Conservation (phyloP, 2,113 vertebrate species). For the Rhipidura dahli region DNA sequence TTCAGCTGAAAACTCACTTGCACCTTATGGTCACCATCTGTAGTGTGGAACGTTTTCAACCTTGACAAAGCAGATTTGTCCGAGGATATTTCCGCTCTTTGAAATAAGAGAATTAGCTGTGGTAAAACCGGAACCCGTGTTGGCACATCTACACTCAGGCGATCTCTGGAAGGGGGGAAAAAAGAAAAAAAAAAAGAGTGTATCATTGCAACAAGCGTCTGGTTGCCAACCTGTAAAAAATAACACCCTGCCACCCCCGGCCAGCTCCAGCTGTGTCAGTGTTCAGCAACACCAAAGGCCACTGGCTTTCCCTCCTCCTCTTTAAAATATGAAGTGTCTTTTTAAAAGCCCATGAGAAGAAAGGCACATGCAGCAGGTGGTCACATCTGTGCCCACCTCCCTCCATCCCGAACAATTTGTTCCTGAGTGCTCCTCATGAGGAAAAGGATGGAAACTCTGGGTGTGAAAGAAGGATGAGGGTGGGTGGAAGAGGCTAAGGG, state of each 20-base stretch:
- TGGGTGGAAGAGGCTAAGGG: conserved; percentile 31
- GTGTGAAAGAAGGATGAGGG: conserved; percentile 19
- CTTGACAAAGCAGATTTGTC: conserved; percentile 73
- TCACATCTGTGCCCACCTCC: conserved; percentile 75
- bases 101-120: conserved; percentile 71
- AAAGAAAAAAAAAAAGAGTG: not conserved
- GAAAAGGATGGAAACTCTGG: conserved; percentile 53
- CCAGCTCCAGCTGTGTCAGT: conserved; percentile 64
- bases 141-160: conserved; percentile 67
- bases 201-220: conserved; percentile 40
- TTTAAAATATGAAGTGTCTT: conserved; percentile 62
- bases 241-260: not conserved
- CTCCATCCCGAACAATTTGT: conserved; percentile 72
- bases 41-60: conserved; percentile 71
- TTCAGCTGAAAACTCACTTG: conserved; percentile 68
- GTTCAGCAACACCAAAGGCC: conserved; percentile 65
- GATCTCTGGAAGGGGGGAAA: not conserved
- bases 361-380: conserved; percentile 74
- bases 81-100: conserved; percentile 71
- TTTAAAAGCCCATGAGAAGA: conserved; percentile 71
- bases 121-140: conserved; percentile 63
- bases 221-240: conserved; percentile 65
- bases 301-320: conserved; percentile 61
- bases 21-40: conserved; percentile 72
- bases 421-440: conserved; percentile 55